phyloP scores from a whole-genome alignment of 2,113 vertebrate species.

The Coturnix japonica region DNA sequence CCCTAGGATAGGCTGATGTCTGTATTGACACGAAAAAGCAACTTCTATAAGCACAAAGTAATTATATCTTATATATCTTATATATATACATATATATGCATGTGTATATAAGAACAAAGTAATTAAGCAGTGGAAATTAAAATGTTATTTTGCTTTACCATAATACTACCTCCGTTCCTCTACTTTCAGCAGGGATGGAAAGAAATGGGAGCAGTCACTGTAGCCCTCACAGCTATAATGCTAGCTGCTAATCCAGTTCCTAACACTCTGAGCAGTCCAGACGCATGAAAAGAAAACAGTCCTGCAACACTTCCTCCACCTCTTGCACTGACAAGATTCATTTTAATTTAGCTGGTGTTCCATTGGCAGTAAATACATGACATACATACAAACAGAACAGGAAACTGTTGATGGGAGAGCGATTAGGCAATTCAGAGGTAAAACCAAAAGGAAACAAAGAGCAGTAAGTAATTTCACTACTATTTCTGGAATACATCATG shows the following conservation, averaged over 20 bases:
- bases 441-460: not conserved
- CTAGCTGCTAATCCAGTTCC: not conserved
- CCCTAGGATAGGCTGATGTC: no score
- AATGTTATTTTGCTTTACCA: not conserved
- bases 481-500: not conserved
- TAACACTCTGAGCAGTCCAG: not conserved
- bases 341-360: not conserved
- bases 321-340: not conserved
- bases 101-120: not conserved
- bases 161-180: not conserved
- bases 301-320: not conserved
- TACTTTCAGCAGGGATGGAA: not conserved
- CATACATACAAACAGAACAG: not conserved
- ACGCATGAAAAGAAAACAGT: not conserved
- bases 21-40: not conserved
- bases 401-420: not conserved
- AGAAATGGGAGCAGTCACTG: not conserved
- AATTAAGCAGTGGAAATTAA: not conserved
- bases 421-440: not conserved
- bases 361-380: not conserved
- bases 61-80: no score
- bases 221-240: not conserved
- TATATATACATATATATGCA: no score
- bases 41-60: not conserved
- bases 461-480: not conserved